Base-by-base conservation (phyloP, 2,113 vertebrate genomes). In the Mastomys natalensis region DNA sequence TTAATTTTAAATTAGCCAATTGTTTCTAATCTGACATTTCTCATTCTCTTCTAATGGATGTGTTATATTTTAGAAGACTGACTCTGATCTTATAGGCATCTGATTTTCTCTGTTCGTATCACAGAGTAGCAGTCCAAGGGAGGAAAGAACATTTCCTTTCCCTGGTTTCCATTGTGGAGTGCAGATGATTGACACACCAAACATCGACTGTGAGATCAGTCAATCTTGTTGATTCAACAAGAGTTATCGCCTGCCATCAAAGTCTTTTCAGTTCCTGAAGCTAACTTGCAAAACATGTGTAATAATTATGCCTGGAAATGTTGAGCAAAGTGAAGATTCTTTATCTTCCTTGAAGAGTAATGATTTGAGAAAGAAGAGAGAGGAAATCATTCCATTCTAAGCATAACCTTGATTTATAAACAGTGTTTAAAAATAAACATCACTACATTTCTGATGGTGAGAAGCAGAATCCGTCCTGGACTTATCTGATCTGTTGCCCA, bases 191-290 rank as follows among this genome's bases (percentile, higher is more conserved):
- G 97, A 95, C 21, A 68, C 68, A n/a, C 85, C 64, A 55, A 95
- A 87, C 55, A 70, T n/a, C 3, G 55, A 51, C 37, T 48, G 45
- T 2, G 62, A 97, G 62, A 90, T 85, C 74, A 87, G 95, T 72
- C 85, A 84, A 84, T 95, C 80, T 87, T 95, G 94, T 95, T 95
- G 91, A 96, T 76, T 87, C 93, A 97, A 90, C 93, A 92, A 70
- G 93, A 93, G 72, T 78, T 86, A 91, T 87, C 87, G 84, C 84
- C 53, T 95, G 94, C 53, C 80, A 64, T 58, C 31, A n/a, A 87
- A 76, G 60, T 78, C 74, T 82, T 90, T 95, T 95, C 80, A 80
- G 66, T 34, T 92, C 68, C 73, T 62, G 76, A 87, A 77, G 60
- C 78, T 84, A 89, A 77, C 72, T 93, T 68, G 73, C 12, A 95